These are phyloP conservation scores for Tenthredo mesomela DNA, from an alignment of 2,888 invertebrate genomes.

Conservation along the genomic window DNA sequence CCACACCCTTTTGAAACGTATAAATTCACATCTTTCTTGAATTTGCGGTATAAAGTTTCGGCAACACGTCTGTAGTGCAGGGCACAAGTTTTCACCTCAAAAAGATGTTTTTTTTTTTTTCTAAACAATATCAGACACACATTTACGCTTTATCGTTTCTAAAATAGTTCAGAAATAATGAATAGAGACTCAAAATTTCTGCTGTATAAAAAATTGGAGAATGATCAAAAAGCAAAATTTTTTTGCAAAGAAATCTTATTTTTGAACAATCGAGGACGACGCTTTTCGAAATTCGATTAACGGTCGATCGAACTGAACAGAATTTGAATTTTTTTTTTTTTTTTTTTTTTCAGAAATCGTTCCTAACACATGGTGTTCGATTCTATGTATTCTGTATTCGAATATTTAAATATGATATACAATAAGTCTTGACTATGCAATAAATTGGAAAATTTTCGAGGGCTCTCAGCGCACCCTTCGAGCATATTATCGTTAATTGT, in stretches of 20 bases:
- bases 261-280: too few species aligned
- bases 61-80: background rate
- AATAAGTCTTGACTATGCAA: background rate
- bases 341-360: background rate
- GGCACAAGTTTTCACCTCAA: background rate
- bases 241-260: too few species aligned
- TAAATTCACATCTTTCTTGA: slow-evolving; percentile 23
- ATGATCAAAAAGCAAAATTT: too few species aligned
- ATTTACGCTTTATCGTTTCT: background rate
- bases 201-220: too few species aligned
- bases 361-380: background rate
- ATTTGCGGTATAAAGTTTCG: background rate
- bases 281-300: background rate
- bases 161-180: background rate
- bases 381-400: background rate
- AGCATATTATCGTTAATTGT: slow-evolving; percentile 14
- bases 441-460: slow-evolving; percentile 27
- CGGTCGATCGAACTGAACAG: too few species aligned
- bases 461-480: background rate
- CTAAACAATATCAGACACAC: background rate
- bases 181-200: background rate
- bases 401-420: background rate
- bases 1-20: background rate
- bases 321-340: too few species aligned
- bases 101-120: too few species aligned